These are phyloP conservation scores for Manacus vitellinus DNA, from an alignment of 2,113 vertebrate genomes.

Conservation along the genomic window DNA sequence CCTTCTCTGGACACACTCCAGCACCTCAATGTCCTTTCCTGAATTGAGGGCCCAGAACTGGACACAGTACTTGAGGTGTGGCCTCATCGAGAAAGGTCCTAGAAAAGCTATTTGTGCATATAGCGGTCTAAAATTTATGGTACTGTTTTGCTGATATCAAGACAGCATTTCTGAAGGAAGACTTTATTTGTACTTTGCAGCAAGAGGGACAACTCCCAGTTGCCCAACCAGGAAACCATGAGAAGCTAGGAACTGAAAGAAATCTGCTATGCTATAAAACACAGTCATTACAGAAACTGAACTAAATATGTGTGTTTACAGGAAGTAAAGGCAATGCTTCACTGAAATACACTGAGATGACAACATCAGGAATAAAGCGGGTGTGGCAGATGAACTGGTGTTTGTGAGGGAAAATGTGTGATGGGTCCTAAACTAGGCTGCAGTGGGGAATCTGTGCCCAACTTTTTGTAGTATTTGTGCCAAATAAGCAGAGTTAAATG, in stretches of 20 bases:
- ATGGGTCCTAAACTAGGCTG: not conserved
- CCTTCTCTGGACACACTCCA: not conserved
- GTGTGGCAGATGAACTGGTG: too few species aligned
- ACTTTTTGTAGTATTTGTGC: not conserved
- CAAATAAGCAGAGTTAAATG: too few species aligned
- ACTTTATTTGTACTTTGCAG: not conserved
- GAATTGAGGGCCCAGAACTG: not conserved
- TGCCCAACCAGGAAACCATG: not conserved
- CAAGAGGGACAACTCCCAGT: not conserved
- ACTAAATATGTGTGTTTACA: not conserved
- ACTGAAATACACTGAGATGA: fast-evolving
- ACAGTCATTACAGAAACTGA: not conserved
- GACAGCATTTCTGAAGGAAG: not conserved
- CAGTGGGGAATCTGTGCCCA: fast-evolving
- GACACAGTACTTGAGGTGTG: not conserved
- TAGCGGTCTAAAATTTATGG: not conserved
- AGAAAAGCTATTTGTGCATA: not conserved
- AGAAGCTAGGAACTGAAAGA: not conserved
- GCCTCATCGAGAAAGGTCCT: not conserved
- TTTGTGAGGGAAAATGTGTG: fast-evolving
- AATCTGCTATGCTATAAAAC: not conserved
- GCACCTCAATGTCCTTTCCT: not conserved
- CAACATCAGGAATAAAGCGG: fast-evolving
- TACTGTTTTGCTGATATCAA: not conserved
- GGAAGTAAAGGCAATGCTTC: too few species aligned